phyloP scores from a whole-genome alignment of 2,113 vertebrate genomes.

The Xiphias gladius region DNA sequence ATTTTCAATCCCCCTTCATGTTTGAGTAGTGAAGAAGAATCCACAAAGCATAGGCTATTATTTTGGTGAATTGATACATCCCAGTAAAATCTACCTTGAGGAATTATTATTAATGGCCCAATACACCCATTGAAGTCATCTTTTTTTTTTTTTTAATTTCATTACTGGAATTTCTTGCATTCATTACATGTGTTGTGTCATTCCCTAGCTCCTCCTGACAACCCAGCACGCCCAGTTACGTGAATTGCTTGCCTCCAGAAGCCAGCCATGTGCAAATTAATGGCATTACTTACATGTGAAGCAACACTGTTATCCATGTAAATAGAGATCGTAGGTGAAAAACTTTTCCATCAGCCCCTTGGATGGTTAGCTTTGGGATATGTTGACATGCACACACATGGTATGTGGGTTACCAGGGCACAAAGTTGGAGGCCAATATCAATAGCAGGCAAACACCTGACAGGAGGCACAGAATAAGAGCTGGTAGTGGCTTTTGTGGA shows the following conservation, averaged over 20 bases:
- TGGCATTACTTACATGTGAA: slow-evolving; percentile 9
- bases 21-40: background rate
- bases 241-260: background rate
- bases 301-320: slow-evolving; percentile 56
- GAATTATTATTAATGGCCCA: background rate
- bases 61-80: background rate
- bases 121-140: background rate
- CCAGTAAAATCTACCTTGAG: background rate
- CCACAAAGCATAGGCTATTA: background rate
- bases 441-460: slow-evolving; percentile 45
- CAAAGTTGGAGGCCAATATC: slow-evolving; percentile 18
- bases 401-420: slow-evolving; percentile 75
- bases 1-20: background rate
- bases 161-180: background rate
- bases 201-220: background rate
- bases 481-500: slow-evolving; percentile 18
- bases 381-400: slow-evolving; percentile 80
- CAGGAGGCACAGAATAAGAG: slow-evolving; percentile 15
- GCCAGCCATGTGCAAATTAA: background rate
- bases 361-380: slow-evolving; percentile 37
- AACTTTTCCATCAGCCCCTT: slow-evolving; percentile 62
- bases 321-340: slow-evolving; percentile 55
- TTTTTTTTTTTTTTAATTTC: background rate
- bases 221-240: background rate
- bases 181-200: background rate